Evolutionary conservation across 2,888 invertebrate genomes (phyloP), one percentile per base, ranked within the genome.

Genomic region (Hymenopus coronatus): DNA sequence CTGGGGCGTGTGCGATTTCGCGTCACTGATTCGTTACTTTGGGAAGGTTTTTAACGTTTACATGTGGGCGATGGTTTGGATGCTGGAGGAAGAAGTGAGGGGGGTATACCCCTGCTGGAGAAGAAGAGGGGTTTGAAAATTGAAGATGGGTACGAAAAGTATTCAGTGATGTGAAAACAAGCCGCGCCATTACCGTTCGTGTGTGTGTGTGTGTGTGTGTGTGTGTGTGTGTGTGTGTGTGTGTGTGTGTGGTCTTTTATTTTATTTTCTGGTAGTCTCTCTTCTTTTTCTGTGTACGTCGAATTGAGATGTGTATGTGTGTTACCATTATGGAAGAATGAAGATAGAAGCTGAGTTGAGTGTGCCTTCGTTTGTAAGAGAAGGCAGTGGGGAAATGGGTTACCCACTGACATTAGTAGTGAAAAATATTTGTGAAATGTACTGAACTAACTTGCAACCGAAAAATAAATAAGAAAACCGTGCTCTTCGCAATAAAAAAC

Each of bases 91-190:
- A 54, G 70, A 54, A 20, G 25, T 20, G 15, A 33, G 33, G 46
- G 85, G 85, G 33, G 85, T 85, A 25, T 27, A 40, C 40, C 40
- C 40, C 40, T 40, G 40, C 12, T 12, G 40, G 40, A 40, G 40
- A 28, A 84, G 85, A 33, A 27, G 40, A 33, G 27, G 27, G 30
- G 88, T 54, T 84, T 84, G 88, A 82, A 84, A 85, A 88, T 88
- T 88, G 88, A 85, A 88, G 88, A 88, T 88, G 84, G 81, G 84
- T 84, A 88, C 81, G 84, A 88, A 85, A 84, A 84, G 88, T 88
- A 88, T 84, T 88, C 88, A 88, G 88, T 88, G 88, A 88, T 85
- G 88, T 88, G 88, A 83, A 88, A 83, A 88, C 88, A 83, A 88
- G 88, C 30, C 54, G 83, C 28, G n/a, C 28, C 83, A 30, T 83